Evolutionary conservation across 2,797 vertebrate species (phyloP).

Genomic region (Numenius phaeopus): DNA sequence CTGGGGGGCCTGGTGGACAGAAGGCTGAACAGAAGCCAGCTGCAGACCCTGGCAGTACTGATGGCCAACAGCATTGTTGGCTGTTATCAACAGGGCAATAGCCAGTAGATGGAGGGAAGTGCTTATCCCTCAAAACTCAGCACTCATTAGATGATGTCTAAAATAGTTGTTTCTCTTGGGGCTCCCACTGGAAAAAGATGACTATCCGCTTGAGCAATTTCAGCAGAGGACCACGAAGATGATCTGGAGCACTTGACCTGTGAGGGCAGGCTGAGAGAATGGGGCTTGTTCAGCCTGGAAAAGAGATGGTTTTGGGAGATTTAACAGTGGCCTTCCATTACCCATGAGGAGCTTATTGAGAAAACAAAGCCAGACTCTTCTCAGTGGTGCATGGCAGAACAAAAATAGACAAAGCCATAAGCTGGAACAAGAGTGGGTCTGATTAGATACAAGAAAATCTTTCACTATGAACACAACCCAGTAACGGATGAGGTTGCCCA

Average conservation of each 20-base stretch:
- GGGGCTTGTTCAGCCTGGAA: neutral
- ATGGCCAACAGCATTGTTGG: rapidly evolving
- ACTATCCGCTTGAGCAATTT: neutral
- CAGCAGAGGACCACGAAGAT: neutral
- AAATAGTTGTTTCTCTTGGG: neutral
- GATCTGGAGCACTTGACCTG: neutral
- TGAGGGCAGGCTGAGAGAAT: neutral
- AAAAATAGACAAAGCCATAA: neutral
- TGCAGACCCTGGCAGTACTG: neutral
- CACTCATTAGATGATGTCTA: neutral
- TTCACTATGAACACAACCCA: neutral
- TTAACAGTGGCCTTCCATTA: neutral
- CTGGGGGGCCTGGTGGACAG: neutral
- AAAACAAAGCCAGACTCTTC: neutral
- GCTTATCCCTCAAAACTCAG: neutral
- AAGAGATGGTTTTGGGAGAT: neutral
- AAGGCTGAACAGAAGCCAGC: neutral
- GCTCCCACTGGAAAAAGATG: neutral
- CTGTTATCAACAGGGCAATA: neutral
- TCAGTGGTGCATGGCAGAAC: neutral
- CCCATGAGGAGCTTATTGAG: neutral
- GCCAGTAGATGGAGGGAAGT: neutral
- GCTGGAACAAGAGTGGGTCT: neutral
- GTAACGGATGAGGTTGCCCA: neutral
- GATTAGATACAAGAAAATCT: neutral